A percentile compares a stretch with the other conserved stretches of the same genome.
Conservation (phyloP, 2,888 invertebrate species). For the Thymelicus lineola region DNA sequence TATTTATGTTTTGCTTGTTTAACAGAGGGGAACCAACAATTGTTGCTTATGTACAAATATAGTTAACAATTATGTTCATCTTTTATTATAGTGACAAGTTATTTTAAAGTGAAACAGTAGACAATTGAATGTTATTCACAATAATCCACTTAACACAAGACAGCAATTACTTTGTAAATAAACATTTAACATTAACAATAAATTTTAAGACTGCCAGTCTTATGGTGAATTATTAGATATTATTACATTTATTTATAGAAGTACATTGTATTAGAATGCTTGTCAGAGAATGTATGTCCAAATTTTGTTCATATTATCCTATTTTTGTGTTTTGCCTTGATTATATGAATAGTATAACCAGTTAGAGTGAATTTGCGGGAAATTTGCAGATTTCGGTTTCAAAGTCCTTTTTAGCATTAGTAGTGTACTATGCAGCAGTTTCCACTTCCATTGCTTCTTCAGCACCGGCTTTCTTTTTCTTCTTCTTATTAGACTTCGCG, state of each 20-base stretch:
- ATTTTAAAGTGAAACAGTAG: conserved; percentile 31
- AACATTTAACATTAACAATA: conserved; percentile 45
- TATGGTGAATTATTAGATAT: conserved; percentile 18
- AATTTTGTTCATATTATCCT: conserved; percentile 9
- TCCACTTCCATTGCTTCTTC: conserved; percentile 86
- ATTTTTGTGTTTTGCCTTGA: conserved; percentile 34
- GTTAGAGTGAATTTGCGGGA: conserved; percentile 36
- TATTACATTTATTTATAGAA: conserved; percentile 1
- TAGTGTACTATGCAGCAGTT: conserved; percentile 75
- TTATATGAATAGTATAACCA: conserved; percentile 31
- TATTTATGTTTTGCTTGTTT: conserved; percentile 4
- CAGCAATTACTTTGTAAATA: conserved; percentile 43
- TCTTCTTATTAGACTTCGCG: conserved; percentile 95
- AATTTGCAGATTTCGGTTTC: conserved; percentile 38
- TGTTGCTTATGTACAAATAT: conserved; percentile 31
- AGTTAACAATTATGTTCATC: conserved; percentile 26
- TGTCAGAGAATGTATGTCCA: conserved; percentile 29
- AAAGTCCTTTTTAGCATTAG: conserved; percentile 28
- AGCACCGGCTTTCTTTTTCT: conserved; percentile 92
- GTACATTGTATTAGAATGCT: conserved; percentile 24
- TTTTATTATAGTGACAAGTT: conserved; percentile 22
- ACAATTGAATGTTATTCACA: conserved; percentile 31
- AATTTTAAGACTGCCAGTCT: conserved; percentile 40
- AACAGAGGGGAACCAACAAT: conserved; percentile 15
- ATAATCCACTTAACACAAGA: conserved; percentile 32